Percentiles rank a stretch among this genome's conserved stretches.
Evolutionary conservation across 2,888 invertebrate genomes (phyloP).

Genomic region (Pelosia muscerda): DNA sequence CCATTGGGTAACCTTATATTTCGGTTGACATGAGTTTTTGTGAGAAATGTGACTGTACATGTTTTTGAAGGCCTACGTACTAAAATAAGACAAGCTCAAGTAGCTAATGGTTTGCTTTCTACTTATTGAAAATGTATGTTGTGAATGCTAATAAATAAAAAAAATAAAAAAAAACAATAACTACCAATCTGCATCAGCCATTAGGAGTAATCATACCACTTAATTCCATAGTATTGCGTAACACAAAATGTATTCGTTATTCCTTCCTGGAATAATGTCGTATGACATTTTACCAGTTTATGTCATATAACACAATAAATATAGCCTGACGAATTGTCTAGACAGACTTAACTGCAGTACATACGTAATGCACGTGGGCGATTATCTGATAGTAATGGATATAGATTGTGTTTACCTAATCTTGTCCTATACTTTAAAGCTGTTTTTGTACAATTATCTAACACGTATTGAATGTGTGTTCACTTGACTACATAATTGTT

Average conservation of each 20-base stretch:
- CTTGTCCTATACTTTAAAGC: neutral
- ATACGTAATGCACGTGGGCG: neutral
- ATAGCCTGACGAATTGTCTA: conserved; percentile 10
- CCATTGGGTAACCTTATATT: no score
- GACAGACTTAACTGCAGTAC: neutral
- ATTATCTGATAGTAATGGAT: neutral
- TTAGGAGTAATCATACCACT: conserved; percentile 28
- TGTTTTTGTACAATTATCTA: neutral
- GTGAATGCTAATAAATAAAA: no score
- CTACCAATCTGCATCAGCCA: neutral
- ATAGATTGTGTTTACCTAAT: neutral
- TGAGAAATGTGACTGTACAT: no score
- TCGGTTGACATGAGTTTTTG: no score
- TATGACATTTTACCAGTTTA: conserved; percentile 9
- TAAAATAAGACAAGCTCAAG: no score
- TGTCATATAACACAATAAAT: neutral
- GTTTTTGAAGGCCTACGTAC: neutral
- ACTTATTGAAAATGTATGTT: no score
- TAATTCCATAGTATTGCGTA: conserved; percentile 32
- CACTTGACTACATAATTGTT: neutral
- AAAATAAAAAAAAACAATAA: neutral
- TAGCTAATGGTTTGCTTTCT: no score
- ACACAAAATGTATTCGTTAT: conserved; percentile 24
- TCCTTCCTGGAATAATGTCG: conserved; percentile 29
- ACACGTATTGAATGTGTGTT: neutral